These are phyloP conservation scores for Botia almorhae DNA, from an alignment of 2,797 vertebrate species.

Conservation along the genomic window DNA sequence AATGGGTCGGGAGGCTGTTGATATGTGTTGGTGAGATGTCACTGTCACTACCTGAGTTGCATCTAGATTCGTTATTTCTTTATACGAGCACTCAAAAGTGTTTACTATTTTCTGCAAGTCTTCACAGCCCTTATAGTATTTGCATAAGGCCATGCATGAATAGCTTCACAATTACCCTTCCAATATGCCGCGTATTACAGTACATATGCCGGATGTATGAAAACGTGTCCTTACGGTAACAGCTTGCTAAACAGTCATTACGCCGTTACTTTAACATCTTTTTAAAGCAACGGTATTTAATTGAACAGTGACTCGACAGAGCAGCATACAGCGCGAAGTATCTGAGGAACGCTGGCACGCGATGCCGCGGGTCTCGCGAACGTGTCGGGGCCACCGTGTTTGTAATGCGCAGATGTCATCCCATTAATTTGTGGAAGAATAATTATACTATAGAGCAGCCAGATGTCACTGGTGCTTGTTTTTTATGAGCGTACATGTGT, in stretches of 20 bases:
- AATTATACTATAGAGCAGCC: constrained; percentile 60
- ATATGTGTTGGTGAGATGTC: background rate
- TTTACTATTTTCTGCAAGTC: constrained; percentile 10
- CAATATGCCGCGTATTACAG: constrained; percentile 27
- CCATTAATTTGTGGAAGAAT: constrained; percentile 58
- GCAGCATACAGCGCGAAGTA: constrained; percentile 22
- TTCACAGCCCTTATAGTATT: constrained; percentile 34
- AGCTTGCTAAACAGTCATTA: constrained; percentile 56
- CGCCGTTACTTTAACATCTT: constrained; percentile 34
- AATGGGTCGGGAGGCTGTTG: background rate
- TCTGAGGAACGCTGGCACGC: constrained; percentile 27
- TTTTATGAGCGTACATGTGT: constrained; percentile 39
- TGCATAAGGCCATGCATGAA: constrained; percentile 43
- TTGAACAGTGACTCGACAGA: constrained; percentile 30
- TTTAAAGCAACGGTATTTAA: constrained; percentile 34
- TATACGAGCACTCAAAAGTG: constrained; percentile 28
- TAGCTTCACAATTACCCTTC: constrained; percentile 47
- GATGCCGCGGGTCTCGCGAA: constrained; percentile 17
- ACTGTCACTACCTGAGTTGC: background rate
- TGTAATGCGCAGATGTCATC: constrained; percentile 62
- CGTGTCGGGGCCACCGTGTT: constrained; percentile 54
- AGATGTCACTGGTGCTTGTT: constrained; percentile 57
- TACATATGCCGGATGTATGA: constrained; percentile 39
- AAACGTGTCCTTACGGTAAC: constrained; percentile 40
- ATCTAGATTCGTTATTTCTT: constrained; percentile 22